Evolutionary conservation across 1,140 invertebrate species (phyloP).

Genomic region (Sminthurinus signatus): DNA sequence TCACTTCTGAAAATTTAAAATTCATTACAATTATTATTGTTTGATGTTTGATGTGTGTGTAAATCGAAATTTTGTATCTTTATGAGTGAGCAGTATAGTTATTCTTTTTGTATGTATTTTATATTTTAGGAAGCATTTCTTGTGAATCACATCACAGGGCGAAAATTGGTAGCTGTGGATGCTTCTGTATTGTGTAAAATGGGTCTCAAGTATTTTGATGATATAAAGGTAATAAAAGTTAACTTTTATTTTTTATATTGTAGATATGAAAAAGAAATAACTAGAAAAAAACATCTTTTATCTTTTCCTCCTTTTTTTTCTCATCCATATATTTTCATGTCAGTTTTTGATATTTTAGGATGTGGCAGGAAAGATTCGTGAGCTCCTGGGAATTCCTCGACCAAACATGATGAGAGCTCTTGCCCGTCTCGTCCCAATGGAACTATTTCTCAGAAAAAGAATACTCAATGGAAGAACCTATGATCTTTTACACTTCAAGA

Average conservation of each 20-base stretch:
- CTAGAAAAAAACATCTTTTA: no score
- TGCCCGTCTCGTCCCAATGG: constrained; percentile 21
- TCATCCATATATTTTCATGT: no score
- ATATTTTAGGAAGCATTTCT: constrained; percentile 25
- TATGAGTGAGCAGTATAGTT: no score
- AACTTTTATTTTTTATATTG: background rate
- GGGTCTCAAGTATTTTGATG: constrained; percentile 30
- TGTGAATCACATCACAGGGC: constrained; percentile 27
- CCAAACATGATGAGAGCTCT: constrained; percentile 34
- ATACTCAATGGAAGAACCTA: constrained; percentile 11
- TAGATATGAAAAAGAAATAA: no score
- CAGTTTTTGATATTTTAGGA: no score
- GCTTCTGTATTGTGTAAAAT: constrained; percentile 29
- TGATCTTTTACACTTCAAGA: constrained; percentile 25
- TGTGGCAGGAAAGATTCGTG: constrained; percentile 27
- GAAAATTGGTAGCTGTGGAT: constrained; percentile 24
- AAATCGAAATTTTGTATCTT: no score
- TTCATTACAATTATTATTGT: background rate
- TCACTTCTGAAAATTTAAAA: background rate
- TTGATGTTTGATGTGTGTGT: background rate
- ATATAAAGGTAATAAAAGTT: constrained; percentile 25
- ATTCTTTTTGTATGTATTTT: no score
- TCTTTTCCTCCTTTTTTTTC: no score
- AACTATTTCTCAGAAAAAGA: constrained; percentile 19
- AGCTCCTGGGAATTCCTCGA: constrained; percentile 24